phyloP scores from a whole-genome alignment of 2,113 vertebrate species.

The Phylloscopus trochiloides region DNA sequence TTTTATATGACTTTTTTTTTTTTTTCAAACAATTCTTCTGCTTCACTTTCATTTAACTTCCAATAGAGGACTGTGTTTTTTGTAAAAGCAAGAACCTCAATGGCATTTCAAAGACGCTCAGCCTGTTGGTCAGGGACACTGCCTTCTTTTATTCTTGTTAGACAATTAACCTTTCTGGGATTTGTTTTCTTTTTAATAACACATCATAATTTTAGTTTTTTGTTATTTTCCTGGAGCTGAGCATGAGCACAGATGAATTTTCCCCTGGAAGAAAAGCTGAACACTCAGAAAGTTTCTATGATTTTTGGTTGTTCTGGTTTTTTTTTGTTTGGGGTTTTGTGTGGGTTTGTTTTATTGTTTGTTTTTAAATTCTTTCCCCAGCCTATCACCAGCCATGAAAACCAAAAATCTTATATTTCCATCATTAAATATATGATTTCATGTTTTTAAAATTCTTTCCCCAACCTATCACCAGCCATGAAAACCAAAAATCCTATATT shows the following conservation, averaged over 20 bases:
- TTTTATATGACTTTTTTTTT: neutral
- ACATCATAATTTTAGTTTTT: neutral
- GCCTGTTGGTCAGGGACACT: neutral
- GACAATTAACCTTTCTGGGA: neutral
- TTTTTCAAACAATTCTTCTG: neutral
- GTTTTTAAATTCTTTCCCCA: neutral
- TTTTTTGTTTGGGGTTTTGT: neutral
- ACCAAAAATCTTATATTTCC: neutral
- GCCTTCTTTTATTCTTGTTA: neutral
- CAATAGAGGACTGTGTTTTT: neutral
- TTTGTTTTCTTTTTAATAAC: neutral
- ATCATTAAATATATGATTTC: neutral
- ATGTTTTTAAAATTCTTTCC: neutral
- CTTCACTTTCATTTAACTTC: neutral
- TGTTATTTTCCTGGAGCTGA: neutral
- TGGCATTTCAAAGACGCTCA: neutral
- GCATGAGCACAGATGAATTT: no score
- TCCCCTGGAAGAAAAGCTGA: neutral
- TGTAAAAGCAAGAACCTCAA: neutral
- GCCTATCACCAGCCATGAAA: neutral
- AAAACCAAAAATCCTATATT: neutral
- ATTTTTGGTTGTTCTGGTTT: accelerated
- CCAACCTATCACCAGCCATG: neutral
- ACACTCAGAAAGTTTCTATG: neutral
- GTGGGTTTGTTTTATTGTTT: neutral